A percentile compares a stretch with the other conserved stretches of the same genome.
These are phyloP conservation scores for Drosophila austrosaltans DNA, from an alignment of 2,888 invertebrate species.

Conservation along the genomic window DNA sequence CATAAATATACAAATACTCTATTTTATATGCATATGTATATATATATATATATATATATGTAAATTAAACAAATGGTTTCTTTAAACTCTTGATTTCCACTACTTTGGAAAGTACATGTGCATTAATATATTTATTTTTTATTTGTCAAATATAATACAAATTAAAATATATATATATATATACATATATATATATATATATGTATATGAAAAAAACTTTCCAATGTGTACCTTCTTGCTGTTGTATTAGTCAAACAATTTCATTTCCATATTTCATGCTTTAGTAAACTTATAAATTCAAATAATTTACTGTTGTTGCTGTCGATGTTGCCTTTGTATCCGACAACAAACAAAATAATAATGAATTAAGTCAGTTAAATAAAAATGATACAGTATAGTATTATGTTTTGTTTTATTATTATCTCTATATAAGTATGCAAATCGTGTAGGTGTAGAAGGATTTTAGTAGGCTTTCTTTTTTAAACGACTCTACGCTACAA, in stretches of 20 bases:
- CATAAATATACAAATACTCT: neutral
- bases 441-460: neutral
- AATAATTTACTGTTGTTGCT: neutral
- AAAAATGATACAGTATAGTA: constrained; percentile 1
- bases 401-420: constrained; percentile 6
- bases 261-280: neutral
- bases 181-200: neutral
- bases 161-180: neutral
- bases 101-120: neutral
- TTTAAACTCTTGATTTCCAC: neutral
- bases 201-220: neutral
- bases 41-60: neutral
- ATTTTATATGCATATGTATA: too few relatives aligned
- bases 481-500: neutral
- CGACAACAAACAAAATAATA: neutral
- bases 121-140: neutral
- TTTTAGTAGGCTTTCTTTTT: neutral
- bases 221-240: neutral
- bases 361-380: neutral
- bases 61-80: neutral
- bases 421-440: constrained; percentile 3
- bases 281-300: constrained; percentile 7
- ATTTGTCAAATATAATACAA: neutral
- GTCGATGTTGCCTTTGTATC: neutral
- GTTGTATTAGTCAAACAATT: neutral